These are phyloP conservation scores for Caenorhabditis virilis DNA, from an alignment of 2,888 invertebrate species.

Conservation along the genomic window DNA sequence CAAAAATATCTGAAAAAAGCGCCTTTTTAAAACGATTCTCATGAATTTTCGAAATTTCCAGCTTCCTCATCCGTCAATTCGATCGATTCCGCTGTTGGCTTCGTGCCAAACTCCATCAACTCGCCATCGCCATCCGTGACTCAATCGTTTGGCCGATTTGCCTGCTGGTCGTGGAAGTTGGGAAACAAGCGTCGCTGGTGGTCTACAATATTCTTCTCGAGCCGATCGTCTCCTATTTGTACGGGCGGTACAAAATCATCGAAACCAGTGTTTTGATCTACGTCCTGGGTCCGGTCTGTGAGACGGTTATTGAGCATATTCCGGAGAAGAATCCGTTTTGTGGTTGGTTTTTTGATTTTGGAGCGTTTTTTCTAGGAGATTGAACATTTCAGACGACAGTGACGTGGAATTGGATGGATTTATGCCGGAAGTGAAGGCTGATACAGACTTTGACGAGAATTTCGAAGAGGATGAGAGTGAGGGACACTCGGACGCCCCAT, in stretches of 20 bases:
- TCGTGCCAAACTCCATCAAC: slow-evolving; percentile 33
- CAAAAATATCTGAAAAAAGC: slow-evolving; percentile 35
- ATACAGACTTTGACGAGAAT: slow-evolving; percentile 27
- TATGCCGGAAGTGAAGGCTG: slow-evolving; percentile 51
- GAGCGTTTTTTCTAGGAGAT: not conserved
- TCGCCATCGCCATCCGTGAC: slow-evolving; percentile 49
- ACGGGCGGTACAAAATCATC: slow-evolving; percentile 48
- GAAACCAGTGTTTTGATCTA: slow-evolving; percentile 52
- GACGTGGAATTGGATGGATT: slow-evolving; percentile 64
- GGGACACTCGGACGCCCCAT: slow-evolving; percentile 12
- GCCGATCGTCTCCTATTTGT: slow-evolving; percentile 44
- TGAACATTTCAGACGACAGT: slow-evolving; percentile 54
- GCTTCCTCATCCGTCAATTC: slow-evolving; percentile 24
- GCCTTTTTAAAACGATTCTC: too few species aligned
- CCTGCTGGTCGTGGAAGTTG: slow-evolving; percentile 37
- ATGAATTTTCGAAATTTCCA: too few species aligned
- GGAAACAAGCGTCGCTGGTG: slow-evolving; percentile 23
- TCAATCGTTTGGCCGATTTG: slow-evolving; percentile 62
- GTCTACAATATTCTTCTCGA: slow-evolving; percentile 33
- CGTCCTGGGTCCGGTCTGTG: slow-evolving; percentile 60
- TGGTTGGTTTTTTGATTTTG: slow-evolving; percentile 39
- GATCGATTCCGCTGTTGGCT: slow-evolving; percentile 41
- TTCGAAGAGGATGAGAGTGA: slow-evolving; percentile 13
- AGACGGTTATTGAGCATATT: slow-evolving; percentile 57
- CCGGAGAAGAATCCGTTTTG: slow-evolving; percentile 65